Percentiles rank a stretch among this genome's conserved stretches.
These are phyloP conservation scores for Teleiodes luculella DNA, from an alignment of 2,888 invertebrate genomes.

Conservation along the genomic window DNA sequence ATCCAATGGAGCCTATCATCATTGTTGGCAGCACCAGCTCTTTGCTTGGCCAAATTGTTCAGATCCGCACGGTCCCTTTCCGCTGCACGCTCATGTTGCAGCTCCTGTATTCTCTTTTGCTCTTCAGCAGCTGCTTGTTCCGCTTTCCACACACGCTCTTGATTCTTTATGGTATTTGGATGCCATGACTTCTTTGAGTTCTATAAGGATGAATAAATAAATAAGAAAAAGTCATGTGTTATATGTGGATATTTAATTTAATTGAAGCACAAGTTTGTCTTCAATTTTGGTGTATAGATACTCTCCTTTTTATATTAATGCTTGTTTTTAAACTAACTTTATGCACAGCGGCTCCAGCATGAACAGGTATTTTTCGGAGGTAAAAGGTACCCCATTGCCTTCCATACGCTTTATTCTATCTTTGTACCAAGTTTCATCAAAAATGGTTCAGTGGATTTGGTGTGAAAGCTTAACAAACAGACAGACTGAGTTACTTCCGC, in stretches of 20 bases:
- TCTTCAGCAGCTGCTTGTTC: constrained; percentile 86
- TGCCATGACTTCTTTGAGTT: constrained; percentile 90
- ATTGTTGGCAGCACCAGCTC: constrained; percentile 56
- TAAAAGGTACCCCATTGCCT: too few species aligned
- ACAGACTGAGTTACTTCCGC: too few species aligned
- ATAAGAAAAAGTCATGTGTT: background rate
- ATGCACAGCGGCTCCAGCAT: too few species aligned
- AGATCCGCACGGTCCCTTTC: constrained; percentile 83
- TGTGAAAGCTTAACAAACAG: too few species aligned
- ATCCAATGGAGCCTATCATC: constrained; percentile 90
- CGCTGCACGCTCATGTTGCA: constrained; percentile 82
- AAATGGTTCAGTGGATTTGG: too few species aligned
- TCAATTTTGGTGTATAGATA: too few species aligned
- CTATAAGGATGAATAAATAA: constrained; percentile 48
- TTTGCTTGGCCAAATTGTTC: constrained; percentile 79
- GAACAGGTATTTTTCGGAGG: background rate
- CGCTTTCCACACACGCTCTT: constrained; percentile 88
- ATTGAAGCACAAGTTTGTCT: too few species aligned
- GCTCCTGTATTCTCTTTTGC: constrained; percentile 81
- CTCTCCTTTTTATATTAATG: too few species aligned
- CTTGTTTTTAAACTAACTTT: too few species aligned
- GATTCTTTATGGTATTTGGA: constrained; percentile 86
- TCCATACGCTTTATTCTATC: too few species aligned
- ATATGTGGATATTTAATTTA: too few species aligned
- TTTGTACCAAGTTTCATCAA: too few species aligned